These are phyloP conservation scores for Caenorhabditis latens DNA, from an alignment of 1,140 invertebrate species.

Conservation along the genomic window DNA sequence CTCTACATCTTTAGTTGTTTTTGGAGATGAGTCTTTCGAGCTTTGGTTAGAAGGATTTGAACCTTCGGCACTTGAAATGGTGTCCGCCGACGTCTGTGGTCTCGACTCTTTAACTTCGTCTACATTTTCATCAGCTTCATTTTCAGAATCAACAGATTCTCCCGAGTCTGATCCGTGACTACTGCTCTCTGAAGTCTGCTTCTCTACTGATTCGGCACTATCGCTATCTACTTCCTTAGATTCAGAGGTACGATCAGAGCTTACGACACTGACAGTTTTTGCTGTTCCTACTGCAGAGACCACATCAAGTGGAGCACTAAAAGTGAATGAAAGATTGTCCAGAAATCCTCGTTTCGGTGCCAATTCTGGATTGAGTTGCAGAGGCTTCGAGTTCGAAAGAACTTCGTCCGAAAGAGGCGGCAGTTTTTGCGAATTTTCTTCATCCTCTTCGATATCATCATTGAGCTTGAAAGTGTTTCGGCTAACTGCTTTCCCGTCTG, in stretches of 20 bases:
- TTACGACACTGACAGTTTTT: not conserved
- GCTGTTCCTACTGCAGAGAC: not conserved
- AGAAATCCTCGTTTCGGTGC: slow-evolving; percentile 18
- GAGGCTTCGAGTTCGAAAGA: slow-evolving; percentile 14
- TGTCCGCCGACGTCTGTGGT: slow-evolving; percentile 27
- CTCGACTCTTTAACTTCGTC: slow-evolving; percentile 29
- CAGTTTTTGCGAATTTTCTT: slow-evolving; percentile 19
- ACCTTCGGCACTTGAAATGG: slow-evolving; percentile 5
- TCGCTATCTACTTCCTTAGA: slow-evolving; percentile 23
- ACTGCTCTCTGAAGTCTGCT: slow-evolving; percentile 14
- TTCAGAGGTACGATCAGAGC: not conserved
- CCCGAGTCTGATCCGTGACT: not conserved
- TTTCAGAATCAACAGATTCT: not conserved
- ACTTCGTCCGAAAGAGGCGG: not conserved
- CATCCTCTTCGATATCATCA: slow-evolving; percentile 39
- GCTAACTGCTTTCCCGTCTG: slow-evolving; percentile 53
- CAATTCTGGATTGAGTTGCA: not conserved
- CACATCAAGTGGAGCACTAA: slow-evolving; percentile 15
- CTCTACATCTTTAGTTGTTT: not conserved
- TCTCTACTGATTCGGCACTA: not conserved
- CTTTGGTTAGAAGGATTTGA: not conserved
- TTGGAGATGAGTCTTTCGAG: slow-evolving; percentile 23
- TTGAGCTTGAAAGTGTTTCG: slow-evolving; percentile 54
- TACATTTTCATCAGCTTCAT: not conserved
- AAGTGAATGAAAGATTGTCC: slow-evolving; percentile 7